Percentiles rank a stretch among this genome's conserved stretches.
Conservation (phyloP, 2,888 invertebrate genomes). For the Geophilus truncorum region DNA sequence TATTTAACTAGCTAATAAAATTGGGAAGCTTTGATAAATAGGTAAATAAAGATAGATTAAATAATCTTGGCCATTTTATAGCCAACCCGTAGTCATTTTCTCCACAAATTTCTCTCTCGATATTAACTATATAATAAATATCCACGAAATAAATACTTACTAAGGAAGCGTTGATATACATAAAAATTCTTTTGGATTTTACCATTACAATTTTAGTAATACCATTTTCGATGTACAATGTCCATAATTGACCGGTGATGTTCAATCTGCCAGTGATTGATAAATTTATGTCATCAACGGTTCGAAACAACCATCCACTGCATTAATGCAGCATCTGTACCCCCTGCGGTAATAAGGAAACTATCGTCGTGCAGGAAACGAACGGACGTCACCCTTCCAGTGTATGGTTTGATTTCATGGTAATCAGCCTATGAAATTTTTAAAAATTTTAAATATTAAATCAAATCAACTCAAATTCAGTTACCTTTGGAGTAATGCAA, state of each 20-base stretch:
- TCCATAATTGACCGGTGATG: not conserved
- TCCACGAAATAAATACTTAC: no score
- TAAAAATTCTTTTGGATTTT: no score
- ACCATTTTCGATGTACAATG: not conserved
- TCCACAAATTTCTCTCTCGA: no score
- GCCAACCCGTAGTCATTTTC: no score
- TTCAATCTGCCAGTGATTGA: not conserved
- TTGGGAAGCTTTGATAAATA: no score
- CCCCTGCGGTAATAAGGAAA: slow-evolving; percentile 77
- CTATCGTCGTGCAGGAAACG: slow-evolving; percentile 82
- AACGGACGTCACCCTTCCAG: slow-evolving; percentile 70
- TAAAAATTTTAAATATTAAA: not conserved
- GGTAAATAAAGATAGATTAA: no score
- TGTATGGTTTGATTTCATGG: slow-evolving; percentile 81
- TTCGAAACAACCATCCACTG: slow-evolving; percentile 66
- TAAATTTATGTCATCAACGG: slow-evolving; percentile 12
- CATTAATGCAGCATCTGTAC: slow-evolving; percentile 82
- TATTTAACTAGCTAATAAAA: no score
- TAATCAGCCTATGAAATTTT: slow-evolving; percentile 57
- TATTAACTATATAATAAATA: no score
- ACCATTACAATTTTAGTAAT: not conserved
- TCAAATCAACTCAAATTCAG: not conserved
- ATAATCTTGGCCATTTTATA: no score
- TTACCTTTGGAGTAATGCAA: slow-evolving; percentile 72
- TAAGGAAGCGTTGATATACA: no score